These are phyloP conservation scores for Helleia helle DNA, from an alignment of 2,888 invertebrate species.

Conservation along the genomic window DNA sequence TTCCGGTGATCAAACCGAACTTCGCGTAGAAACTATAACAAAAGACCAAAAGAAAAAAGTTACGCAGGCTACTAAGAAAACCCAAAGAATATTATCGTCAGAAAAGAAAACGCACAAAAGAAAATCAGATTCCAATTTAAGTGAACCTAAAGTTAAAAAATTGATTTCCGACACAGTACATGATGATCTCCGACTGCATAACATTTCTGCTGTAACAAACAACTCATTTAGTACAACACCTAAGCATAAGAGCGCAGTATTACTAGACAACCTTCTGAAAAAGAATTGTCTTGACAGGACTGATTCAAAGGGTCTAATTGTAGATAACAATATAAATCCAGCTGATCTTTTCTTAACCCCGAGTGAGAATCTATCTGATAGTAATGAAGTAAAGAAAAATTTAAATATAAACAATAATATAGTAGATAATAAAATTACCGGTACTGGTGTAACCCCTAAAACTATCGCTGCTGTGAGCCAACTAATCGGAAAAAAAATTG, in stretches of 20 bases:
- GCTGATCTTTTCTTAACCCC: constrained; percentile 60
- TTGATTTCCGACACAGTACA: constrained; percentile 37
- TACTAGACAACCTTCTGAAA: constrained; percentile 71
- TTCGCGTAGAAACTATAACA: constrained; percentile 38
- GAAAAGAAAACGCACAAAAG: constrained; percentile 62
- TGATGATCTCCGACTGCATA: constrained; percentile 42
- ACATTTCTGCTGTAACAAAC: constrained; percentile 32
- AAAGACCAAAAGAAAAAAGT: constrained; percentile 47
- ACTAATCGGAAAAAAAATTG: constrained; percentile 52
- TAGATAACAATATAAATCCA: constrained; percentile 55
- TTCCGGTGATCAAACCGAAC: constrained; percentile 49
- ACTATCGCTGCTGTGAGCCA: constrained; percentile 57
- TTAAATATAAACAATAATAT: constrained; percentile 66
- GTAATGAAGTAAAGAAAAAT: constrained; percentile 48
- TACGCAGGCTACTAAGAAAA: constrained; percentile 33
- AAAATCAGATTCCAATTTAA: constrained; percentile 42
- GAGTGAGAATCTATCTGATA: constrained; percentile 46
- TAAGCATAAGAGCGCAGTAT: constrained; percentile 60
- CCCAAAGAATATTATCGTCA: constrained; percentile 37
- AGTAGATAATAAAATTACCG: constrained; percentile 44
- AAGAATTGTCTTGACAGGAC: constrained; percentile 74
- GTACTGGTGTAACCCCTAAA: constrained; percentile 46
- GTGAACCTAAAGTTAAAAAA: constrained; percentile 42
- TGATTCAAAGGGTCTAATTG: constrained; percentile 45
- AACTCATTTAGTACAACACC: constrained; percentile 40